Base-by-base conservation (phyloP, 2,888 invertebrate species). In the Drosophila rellima region DNA sequence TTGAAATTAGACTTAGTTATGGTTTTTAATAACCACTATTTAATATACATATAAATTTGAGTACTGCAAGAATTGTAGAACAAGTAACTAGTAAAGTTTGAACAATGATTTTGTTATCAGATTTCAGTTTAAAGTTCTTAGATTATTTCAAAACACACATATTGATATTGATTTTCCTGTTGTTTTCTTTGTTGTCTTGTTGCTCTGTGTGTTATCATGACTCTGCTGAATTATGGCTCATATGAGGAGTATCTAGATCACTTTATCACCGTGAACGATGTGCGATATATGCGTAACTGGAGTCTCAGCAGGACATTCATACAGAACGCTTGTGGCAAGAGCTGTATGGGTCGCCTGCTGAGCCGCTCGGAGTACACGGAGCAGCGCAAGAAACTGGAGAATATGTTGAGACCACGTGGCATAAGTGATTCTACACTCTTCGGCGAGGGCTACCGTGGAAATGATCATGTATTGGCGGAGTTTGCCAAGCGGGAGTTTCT, bases 221-320 rank as follows among this genome's bases (percentile, higher is more conserved):
- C 42, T 2, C 29, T 74, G 45, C 33, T 69, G 1, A 37, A 63
- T 2, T 84, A 60, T 11, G 48, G 18, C 3, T 54, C 59, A 5
- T 78, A 81, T 17, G 65, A 78, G 18, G 70, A 79, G 0, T 83
- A 83, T 40, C 33, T 83, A 51, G 75, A 83, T 42, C 54, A 70
- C 23, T 84, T 86, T 23, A 64, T 78, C 33, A 69, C 0, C 5
- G n/a, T 17, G 2, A 45, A 64, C 1, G 83, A 83, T 56, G 18
- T 56, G 15, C 65, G 50, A 2, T 83, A 82, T 29, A 4, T 83
- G 40, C 31, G 66, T 1, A 65, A 70, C 66, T 40, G 18, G 56
- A 11, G 7, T 2, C 4, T 67, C 33, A 59, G 69, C 62, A 65
- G 86, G 8, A 37, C 44, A 0, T 33, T 69, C 29, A 63, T 82